Evolutionary conservation across 2,113 vertebrate genomes (phyloP), one percentile per base, ranked within the genome.

Genomic region (Antennarius striatus): DNA sequence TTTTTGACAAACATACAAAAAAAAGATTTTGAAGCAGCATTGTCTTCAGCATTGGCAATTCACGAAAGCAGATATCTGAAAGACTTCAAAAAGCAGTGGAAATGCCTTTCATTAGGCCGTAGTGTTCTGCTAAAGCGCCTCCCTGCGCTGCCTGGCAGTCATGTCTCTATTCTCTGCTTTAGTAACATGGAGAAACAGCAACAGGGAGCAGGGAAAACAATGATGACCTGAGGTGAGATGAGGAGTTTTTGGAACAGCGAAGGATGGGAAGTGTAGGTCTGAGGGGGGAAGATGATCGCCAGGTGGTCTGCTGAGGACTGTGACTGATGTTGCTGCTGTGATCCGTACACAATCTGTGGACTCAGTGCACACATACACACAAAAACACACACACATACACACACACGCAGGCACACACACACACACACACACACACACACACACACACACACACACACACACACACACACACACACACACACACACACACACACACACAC

Each of bases 1-100:
- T 80, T 85, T 74, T 83, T 55, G 73, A 72, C 78, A 83, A 87
- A 84, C 84, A 88, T 68, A 86, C 77, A 88, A 87, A 62, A 86
- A 77, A 68, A 63, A 74, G 61, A 68, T 75, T 77, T 86, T 70
- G 85, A 22, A 66, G 75, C 62, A 61, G 47, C 61, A 81, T 71
- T 71, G 75, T 77, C 65, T 65, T 73, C 75, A 73, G 68, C 16
- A 14, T 73, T 43, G 22, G 73, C 12, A 4, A 63, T 71, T 77
- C 60, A 67, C 30, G 22, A 79, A 83, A 83, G 69, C 75, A 82
- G 80, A 83, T 57, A 50, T 73, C 63, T 68, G 64, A 59, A 42
- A 73, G 74, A 86, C 80, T 80, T 85, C 68, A 86, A 89, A 81
- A 73, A 69, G 67, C 63, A 46, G 67, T 17, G 22, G 56, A 69